Evolutionary conservation across 2,797 vertebrate genomes (phyloP).

Genomic region (Pipistrellus pygmaeus): DNA sequence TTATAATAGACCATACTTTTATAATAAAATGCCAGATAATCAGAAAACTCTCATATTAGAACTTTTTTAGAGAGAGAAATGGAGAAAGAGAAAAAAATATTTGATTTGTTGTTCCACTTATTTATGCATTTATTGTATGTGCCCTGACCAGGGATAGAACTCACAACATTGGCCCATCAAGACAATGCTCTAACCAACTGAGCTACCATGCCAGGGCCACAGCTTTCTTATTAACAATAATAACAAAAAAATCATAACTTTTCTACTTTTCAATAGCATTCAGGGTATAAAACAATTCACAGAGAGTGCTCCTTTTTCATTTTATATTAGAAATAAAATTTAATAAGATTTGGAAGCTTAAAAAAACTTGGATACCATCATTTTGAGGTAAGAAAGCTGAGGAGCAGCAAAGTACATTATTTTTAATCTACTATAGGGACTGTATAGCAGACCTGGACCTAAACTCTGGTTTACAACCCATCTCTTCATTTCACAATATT

Average conservation of each 20-base stretch:
- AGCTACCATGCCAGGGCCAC: background rate
- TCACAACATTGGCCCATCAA: background rate
- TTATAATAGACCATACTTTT: slow-evolving; percentile 19
- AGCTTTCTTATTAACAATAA: background rate
- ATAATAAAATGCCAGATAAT: slow-evolving; percentile 54
- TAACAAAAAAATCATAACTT: slow-evolving; percentile 21
- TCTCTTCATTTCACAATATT: slow-evolving; percentile 36
- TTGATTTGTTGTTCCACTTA: background rate
- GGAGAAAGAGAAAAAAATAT: background rate
- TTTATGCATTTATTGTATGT: background rate
- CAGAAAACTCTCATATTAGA: background rate
- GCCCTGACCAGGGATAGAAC: background rate
- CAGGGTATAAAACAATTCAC: slow-evolving; percentile 24
- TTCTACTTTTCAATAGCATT: background rate
- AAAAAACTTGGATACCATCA: slow-evolving; percentile 5
- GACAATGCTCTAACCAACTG: background rate
- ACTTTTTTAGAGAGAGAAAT: background rate
- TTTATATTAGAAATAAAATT: slow-evolving; percentile 56
- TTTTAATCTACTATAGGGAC: background rate
- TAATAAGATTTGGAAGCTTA: background rate
- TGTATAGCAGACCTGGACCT: background rate
- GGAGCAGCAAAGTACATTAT: background rate
- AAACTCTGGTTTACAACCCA: background rate
- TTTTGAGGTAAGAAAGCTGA: slow-evolving; percentile 14
- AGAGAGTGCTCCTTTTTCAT: background rate